Evolutionary conservation across 2,113 vertebrate species (phyloP).

Genomic region (Hemichromis elongatus): DNA sequence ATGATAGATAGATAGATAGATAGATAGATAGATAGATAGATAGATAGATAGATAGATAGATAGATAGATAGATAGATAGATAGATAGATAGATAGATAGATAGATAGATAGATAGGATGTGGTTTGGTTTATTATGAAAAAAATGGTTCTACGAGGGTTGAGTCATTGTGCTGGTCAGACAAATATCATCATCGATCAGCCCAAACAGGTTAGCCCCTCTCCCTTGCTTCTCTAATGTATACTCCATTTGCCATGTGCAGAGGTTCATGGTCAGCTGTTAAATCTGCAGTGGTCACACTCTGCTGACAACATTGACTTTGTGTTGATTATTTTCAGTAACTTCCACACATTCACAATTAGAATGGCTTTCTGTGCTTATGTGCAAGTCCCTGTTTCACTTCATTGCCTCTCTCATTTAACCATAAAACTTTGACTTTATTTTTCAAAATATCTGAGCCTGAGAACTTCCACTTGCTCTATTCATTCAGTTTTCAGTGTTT

Average conservation of each 20-base stretch:
- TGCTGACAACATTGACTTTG: neutral
- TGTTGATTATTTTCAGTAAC: neutral
- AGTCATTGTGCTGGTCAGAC: neutral
- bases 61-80: neutral
- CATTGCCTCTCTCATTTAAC: neutral
- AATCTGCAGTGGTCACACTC: neutral
- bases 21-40: neutral
- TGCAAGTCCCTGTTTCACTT: constrained; percentile 2
- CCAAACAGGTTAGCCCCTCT: neutral
- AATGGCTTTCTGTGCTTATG: neutral
- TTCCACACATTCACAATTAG: neutral
- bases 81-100: accelerated
- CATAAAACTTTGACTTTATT: neutral
- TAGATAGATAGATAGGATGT: neutral
- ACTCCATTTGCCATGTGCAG: neutral
- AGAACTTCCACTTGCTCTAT: neutral
- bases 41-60: neutral
- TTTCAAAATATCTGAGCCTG: neutral
- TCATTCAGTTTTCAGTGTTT: neutral
- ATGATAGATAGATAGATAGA: too few relatives aligned
- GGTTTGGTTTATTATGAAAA: neutral
- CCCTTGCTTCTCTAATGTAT: neutral
- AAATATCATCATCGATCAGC: neutral
- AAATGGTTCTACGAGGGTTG: neutral
- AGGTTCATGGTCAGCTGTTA: constrained; percentile 7